These are phyloP conservation scores for Pantala flavescens DNA, from an alignment of 1,140 invertebrate species.

Conservation along the genomic window DNA sequence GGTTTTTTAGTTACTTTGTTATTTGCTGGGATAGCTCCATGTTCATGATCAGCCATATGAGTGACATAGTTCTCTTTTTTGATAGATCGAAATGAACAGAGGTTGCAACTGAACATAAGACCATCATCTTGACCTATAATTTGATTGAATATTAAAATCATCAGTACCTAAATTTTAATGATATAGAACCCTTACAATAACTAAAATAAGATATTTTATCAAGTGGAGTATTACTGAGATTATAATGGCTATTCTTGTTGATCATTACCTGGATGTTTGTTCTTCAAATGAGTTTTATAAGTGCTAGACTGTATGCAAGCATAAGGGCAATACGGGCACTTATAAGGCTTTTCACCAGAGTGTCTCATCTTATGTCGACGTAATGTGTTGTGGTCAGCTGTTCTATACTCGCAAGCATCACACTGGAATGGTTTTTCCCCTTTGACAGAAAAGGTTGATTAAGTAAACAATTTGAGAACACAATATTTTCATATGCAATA, in stretches of 20 bases:
- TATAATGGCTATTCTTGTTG: not conserved
- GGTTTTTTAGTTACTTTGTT: not conserved
- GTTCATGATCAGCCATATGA: constrained; percentile 37
- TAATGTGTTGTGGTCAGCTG: constrained; percentile 71
- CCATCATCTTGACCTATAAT: constrained; percentile 28
- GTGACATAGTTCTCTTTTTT: constrained; percentile 36
- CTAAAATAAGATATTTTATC: no score
- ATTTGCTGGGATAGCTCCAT: constrained; percentile 23
- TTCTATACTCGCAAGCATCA: constrained; percentile 59
- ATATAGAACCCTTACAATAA: not conserved
- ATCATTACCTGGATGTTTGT: not conserved
- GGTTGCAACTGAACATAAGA: constrained; percentile 38
- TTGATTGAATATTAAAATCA: constrained; percentile 19
- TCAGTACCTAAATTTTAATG: not conserved
- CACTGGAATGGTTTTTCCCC: constrained; percentile 76
- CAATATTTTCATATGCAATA: no score
- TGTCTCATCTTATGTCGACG: constrained; percentile 68
- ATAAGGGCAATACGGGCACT: constrained; percentile 58
- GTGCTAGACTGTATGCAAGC: constrained; percentile 53
- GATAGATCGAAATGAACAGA: constrained; percentile 39
- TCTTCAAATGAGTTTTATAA: constrained; percentile 41
- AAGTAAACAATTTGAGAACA: not conserved
- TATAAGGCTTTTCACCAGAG: constrained; percentile 57
- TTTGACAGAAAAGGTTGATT: constrained; percentile 29
- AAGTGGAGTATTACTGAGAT: no score